Base-by-base conservation (phyloP, 2,113 vertebrate species). In the Oplegnathus fasciatus region DNA sequence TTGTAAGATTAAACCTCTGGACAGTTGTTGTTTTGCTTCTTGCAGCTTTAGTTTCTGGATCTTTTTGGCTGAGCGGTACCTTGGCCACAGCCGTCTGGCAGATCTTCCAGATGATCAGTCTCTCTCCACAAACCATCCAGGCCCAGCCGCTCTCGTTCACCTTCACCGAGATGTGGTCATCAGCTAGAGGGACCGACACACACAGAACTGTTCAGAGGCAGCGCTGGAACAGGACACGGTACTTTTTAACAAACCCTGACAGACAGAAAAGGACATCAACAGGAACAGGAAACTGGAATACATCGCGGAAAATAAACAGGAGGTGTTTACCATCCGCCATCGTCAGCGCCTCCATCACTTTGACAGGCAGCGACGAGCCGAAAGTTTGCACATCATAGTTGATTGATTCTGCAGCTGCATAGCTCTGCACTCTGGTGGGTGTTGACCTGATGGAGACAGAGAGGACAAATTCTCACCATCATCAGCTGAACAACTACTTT, bases 91-190 rank as follows among this genome's bases (percentile, higher is more conserved):
- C 91, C 13, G 97, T 97, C 73, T 97, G 96, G 82, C 96, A 95
- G 81, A 99, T 97, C 94, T 98, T 99, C 98, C 98, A 99, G 89
- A 99, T 92, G 83, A 99, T 97, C 80, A 99, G 92, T 22, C 91
- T 96, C 82, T 99, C 97, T 75, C 92, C 97, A 91, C 95, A 97
- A 30, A 98, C 96, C 84, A 99, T 95, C 97, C 97, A 99, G 58
- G 97, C 97, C 98, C 98, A 99, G 88, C 98, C 97, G 34, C 95
- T 96, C 86, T 97, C 97, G 82, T 97, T 94, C 82, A 99, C 95
- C 85, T 97, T 95, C 82, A 98, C 96, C 0, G 96, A 97, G 72
- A 99, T 95, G 55, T 94, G 95, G 37, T 97, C 97, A 28, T 98
- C 96, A 62, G 88, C 98, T 99, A 55, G 2, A 71, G 9, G 17